phyloP scores from a whole-genome alignment of 1,140 invertebrate genomes.

The Macrotrachela quadricornifera region DNA sequence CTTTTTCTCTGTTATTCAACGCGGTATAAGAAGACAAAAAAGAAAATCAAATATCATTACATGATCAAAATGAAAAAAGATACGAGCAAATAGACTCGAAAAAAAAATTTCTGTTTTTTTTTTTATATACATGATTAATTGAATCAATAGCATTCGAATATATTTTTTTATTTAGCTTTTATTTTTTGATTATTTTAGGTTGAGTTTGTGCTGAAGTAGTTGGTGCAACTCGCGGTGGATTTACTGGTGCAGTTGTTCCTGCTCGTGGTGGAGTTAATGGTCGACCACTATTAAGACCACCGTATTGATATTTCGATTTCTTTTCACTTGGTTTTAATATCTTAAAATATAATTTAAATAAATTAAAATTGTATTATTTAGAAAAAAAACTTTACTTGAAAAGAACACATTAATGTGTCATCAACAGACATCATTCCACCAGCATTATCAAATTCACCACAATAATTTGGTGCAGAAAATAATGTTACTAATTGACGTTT shows the following conservation, averaged over 20 bases:
- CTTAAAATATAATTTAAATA: slow-evolving; percentile 36
- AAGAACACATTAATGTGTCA: slow-evolving; percentile 97
- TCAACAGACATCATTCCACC: slow-evolving; percentile 99
- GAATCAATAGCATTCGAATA: too few species aligned
- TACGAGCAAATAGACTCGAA: too few species aligned
- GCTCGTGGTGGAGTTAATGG: slow-evolving; percentile 48
- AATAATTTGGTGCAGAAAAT: slow-evolving; percentile 89
- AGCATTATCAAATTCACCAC: slow-evolving; percentile 97
- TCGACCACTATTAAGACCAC: slow-evolving; percentile 38
- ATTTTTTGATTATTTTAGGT: too few species aligned
- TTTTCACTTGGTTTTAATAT: slow-evolving; percentile 96
- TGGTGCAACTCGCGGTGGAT: slow-evolving; percentile 36
- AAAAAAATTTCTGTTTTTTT: too few species aligned
- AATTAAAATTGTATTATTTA: too few species aligned
- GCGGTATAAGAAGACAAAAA: too few species aligned
- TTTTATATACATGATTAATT: too few species aligned
- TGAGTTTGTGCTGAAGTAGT: too few species aligned
- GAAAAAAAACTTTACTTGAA: slow-evolving; percentile 35
- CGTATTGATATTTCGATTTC: slow-evolving; percentile 93
- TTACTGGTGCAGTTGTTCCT: slow-evolving; percentile 34
- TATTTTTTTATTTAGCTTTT: too few species aligned
- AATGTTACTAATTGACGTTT: slow-evolving; percentile 89
- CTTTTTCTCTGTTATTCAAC: too few species aligned
- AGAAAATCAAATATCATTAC: too few species aligned
- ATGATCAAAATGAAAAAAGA: too few species aligned